Evolutionary conservation across 2,113 vertebrate genomes (phyloP).

Genomic region (Argyrosomus japonicus): DNA sequence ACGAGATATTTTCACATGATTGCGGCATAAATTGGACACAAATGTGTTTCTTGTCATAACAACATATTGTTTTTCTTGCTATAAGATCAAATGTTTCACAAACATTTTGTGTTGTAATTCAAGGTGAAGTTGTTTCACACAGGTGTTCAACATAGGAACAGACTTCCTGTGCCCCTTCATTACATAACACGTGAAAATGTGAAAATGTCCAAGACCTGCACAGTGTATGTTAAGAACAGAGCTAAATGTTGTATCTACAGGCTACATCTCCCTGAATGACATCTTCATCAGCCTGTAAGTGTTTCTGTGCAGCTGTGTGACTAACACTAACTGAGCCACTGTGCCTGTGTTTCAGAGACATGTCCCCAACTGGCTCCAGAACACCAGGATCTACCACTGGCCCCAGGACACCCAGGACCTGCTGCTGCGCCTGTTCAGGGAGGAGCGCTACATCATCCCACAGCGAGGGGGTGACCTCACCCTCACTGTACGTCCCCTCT

Average conservation of each 20-base stretch:
- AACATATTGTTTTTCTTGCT: no score
- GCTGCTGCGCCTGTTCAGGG: conserved; percentile 90
- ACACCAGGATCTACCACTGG: conserved; percentile 93
- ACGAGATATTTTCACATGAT: no score
- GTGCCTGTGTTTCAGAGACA: conserved; percentile 82
- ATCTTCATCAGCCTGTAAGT: background rate
- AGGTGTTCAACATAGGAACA: conserved; percentile 33
- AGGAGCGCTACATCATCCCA: conserved; percentile 92
- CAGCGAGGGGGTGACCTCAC: conserved; percentile 87
- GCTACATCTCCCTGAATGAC: background rate
- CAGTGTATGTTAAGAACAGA: background rate
- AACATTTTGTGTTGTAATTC: background rate
- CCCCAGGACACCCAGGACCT: conserved; percentile 90
- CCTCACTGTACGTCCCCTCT: conserved; percentile 85
- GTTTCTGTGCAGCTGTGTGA: background rate
- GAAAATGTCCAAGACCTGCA: background rate
- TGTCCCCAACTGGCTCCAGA: conserved; percentile 94
- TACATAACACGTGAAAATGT: background rate
- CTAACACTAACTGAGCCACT: background rate
- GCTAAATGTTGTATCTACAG: background rate
- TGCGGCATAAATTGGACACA: no score
- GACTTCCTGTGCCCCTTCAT: conserved; percentile 9
- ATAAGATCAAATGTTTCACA: no score
- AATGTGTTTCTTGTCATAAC: no score
- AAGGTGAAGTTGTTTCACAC: conserved; percentile 1